Base-by-base conservation (phyloP, 1,140 invertebrate species). In the Ceratoteleas bidentatus region DNA sequence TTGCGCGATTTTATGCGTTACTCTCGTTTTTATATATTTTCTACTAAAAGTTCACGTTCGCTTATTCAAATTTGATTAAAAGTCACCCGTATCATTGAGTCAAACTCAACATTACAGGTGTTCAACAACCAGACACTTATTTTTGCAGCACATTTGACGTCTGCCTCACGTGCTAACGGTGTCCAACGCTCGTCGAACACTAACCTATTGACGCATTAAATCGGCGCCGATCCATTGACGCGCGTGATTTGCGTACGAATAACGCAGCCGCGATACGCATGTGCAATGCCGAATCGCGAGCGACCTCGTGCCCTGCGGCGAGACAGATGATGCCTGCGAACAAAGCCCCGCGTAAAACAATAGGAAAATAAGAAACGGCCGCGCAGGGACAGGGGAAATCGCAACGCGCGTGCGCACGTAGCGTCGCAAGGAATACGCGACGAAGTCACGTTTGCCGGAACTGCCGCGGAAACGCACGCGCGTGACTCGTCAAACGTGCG, bases 401-500 rank as follows among this genome's bases (percentile, higher is more conserved):
- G 65, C 3, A 57, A 57, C 56, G 60, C 77, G 61, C 60, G 73
- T 68, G n/a, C n/a, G 70, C 66, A 77, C 66, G 68, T 66, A 73
- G 16, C 60, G 61, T 66, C 52, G 58, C 54, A 14, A 65, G n/a
- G 72, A 61, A 82, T 82, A 80, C 73, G 68, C 76, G 85, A 84
- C 75, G 75, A 81, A 80, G 87, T 87, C 87, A 88, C 87, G 87
- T n/a, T 88, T 85, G 83, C 84, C 85, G 86, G 86, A 86, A 87
- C 85, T 86, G 86, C 85, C 84, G 85, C 86, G 86, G 87, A 88
- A 88, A 87, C 85, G 87, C 82, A 64, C 15, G 86, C 84, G 86
- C 86, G 86, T 88, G 87, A 88, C 87, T 84, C 78, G 75, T 47
- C 75, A 76, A 54, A 85, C 87, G 87, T 87, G 87, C 84, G 78